These are phyloP conservation scores for Tetramorium alpestre DNA, from an alignment of 1,140 invertebrate genomes.

Conservation along the genomic window DNA sequence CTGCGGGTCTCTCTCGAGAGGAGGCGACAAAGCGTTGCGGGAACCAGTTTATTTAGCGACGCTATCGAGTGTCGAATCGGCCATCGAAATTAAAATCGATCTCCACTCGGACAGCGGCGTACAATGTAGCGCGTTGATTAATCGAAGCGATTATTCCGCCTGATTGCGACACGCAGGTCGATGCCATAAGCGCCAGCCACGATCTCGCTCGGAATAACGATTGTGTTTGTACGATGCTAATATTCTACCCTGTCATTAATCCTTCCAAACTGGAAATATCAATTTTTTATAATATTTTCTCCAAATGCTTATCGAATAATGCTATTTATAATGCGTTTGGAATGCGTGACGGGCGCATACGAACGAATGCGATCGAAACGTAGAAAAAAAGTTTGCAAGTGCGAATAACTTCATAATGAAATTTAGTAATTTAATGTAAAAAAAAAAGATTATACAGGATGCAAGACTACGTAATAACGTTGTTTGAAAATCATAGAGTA, in stretches of 20 bases:
- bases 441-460: neutral
- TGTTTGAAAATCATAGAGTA: neutral
- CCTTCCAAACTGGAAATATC: neutral
- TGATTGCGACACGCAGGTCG: slow-evolving; percentile 44
- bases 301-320: neutral
- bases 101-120: slow-evolving; percentile 41
- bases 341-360: no score
- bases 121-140: slow-evolving; percentile 54
- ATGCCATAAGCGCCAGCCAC: slow-evolving; percentile 41
- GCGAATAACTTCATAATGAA: slow-evolving; percentile 20
- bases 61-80: slow-evolving; percentile 60
- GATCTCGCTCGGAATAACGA: slow-evolving; percentile 25
- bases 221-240: slow-evolving; percentile 21
- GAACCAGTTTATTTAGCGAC: slow-evolving; percentile 61
- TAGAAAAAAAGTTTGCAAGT: neutral
- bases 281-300: neutral
- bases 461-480: neutral
- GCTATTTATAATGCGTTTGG: neutral
- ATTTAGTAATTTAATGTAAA: neutral
- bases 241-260: slow-evolving; percentile 31
- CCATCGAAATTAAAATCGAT: slow-evolving; percentile 60
- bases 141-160: slow-evolving; percentile 53
- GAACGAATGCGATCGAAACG: neutral
- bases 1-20: slow-evolving; percentile 18
- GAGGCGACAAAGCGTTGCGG: slow-evolving; percentile 53